Percentiles rank a stretch among this genome's conserved stretches.
Conservation (phyloP, 2,113 vertebrate genomes). For the Podarcis raffonei region DNA sequence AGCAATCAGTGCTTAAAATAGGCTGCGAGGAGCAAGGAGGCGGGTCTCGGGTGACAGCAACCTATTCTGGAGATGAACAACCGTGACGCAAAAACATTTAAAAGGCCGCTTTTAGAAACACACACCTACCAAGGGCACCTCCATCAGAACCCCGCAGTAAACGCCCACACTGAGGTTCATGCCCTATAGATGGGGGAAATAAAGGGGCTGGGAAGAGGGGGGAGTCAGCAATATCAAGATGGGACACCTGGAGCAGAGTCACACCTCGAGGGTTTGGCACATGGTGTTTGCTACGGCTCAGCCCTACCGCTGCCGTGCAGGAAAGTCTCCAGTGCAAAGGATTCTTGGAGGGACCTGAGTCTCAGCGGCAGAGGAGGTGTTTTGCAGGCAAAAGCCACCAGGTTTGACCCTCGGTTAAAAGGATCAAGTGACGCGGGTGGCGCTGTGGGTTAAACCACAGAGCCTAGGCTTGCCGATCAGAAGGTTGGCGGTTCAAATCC, state of each 20-base stretch:
- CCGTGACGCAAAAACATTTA: constrained; percentile 4
- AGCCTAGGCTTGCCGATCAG: too few species aligned
- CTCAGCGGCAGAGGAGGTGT: not conserved
- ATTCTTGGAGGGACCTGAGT: not conserved
- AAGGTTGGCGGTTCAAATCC: too few species aligned
- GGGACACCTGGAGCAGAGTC: not conserved
- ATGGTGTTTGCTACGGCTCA: not conserved
- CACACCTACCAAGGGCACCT: constrained; percentile 1
- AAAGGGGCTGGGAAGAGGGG: not conserved
- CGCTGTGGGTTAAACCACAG: too few species aligned
- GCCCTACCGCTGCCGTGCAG: too few species aligned
- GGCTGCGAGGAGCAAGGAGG: constrained; percentile 58
- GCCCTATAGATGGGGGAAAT: not conserved
- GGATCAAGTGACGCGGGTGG: not conserved
- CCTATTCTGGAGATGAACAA: constrained; percentile 65
- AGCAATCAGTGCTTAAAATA: constrained; percentile 68
- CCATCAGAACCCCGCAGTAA: not conserved
- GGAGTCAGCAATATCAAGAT: not conserved
- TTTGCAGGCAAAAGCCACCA: not conserved
- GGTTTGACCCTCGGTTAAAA: not conserved
- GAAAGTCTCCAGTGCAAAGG: not conserved
- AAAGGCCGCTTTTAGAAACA: constrained; percentile 20
- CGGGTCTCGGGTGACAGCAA: constrained; percentile 52
- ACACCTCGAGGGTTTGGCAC: not conserved
- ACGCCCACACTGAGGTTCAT: not conserved